Conservation (phyloP, 2,113 vertebrate genomes). For the Sciurus niger region DNA sequence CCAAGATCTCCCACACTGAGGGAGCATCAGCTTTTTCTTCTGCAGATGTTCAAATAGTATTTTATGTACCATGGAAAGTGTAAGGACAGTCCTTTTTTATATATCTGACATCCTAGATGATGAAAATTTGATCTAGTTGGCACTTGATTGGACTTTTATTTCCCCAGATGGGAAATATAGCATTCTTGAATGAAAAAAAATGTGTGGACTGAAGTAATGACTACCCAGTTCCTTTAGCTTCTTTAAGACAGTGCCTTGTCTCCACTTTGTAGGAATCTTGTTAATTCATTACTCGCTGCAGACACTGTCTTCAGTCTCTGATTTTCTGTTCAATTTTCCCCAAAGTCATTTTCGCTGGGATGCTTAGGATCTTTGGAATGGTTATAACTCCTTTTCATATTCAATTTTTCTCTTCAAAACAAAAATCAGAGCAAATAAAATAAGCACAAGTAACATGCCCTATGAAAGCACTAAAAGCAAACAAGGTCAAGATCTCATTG, state of each 20-base stretch:
- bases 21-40: neutral
- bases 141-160: neutral
- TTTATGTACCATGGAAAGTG: neutral
- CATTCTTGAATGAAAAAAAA: neutral
- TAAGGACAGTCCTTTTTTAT: neutral
- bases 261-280: neutral
- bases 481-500: neutral
- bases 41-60: neutral
- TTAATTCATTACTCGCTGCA: neutral
- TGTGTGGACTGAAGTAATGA: too few species aligned
- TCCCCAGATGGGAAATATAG: slow-evolving; percentile 1
- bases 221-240: neutral
- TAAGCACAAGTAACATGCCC: neutral
- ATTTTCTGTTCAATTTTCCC: slow-evolving; percentile 3
- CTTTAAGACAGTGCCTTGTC: neutral
- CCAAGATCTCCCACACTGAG: neutral
- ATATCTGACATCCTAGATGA: slow-evolving; percentile 2
- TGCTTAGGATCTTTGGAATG: neutral
- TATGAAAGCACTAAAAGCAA: slow-evolving; percentile 6
- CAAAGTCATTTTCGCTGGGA: neutral
- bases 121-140: slow-evolving; percentile 26
- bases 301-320: neutral
- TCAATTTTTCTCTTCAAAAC: slow-evolving; percentile 58
- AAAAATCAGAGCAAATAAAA: slow-evolving; percentile 55
- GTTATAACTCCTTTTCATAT: slow-evolving; percentile 58